Percentiles rank a stretch among this genome's conserved stretches.
These are phyloP conservation scores for Willisornis vidua DNA, from an alignment of 2,113 vertebrate genomes.

Conservation along the genomic window DNA sequence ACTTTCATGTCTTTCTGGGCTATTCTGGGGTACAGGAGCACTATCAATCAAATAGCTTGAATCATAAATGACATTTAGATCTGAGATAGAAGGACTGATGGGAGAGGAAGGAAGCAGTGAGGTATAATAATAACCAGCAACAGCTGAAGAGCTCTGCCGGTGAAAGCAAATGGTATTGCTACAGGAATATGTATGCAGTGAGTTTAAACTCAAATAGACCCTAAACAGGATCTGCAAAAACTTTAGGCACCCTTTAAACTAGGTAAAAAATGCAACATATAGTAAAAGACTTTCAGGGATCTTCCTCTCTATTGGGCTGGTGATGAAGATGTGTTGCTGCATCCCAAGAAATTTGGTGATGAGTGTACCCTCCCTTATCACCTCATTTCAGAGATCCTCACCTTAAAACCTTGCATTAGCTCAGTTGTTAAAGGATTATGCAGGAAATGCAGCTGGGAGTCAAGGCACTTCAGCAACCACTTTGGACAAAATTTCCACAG, in stretches of 20 bases:
- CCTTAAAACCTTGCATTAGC: background rate
- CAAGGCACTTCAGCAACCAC: background rate
- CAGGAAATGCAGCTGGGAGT: background rate
- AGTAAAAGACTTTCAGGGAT: background rate
- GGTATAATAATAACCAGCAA: constrained; percentile 27
- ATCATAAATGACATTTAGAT: background rate
- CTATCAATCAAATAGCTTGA: background rate
- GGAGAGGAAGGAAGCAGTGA: constrained; percentile 34
- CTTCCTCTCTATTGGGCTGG: background rate
- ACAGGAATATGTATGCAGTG: background rate
- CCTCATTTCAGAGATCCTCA: background rate
- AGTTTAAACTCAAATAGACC: background rate
- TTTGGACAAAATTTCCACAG: background rate
- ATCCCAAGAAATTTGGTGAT: background rate
- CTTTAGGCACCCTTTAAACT: background rate
- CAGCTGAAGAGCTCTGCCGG: constrained; percentile 37
- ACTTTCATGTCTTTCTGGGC: background rate
- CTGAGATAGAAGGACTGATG: background rate
- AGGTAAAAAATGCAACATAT: background rate
- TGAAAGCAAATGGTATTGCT: background rate
- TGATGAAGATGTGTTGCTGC: background rate
- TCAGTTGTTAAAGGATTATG: background rate
- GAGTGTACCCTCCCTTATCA: background rate
- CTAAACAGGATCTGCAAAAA: background rate
- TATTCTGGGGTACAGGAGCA: background rate